Conservation (phyloP, 2,888 invertebrate genomes). For the Xestoiulus laeticollis region DNA sequence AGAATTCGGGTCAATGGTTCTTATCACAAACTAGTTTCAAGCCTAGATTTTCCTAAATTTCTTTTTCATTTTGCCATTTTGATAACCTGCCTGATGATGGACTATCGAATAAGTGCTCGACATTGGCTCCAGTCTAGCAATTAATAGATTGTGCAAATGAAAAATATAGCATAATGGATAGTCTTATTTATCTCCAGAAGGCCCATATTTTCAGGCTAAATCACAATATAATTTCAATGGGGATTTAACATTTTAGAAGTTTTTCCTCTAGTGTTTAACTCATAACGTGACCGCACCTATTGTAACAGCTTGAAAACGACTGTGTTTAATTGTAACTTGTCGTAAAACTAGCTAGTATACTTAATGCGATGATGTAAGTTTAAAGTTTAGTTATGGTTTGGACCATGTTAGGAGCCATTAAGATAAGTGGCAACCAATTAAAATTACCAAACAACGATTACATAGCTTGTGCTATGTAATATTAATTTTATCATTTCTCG, state of each 20-base stretch:
- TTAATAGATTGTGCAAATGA: not conserved
- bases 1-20: not conserved
- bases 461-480: not conserved
- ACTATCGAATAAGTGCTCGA: not conserved
- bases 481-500: not conserved
- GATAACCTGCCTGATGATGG: no score
- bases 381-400: not conserved
- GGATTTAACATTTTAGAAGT: not conserved
- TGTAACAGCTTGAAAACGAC: no score
- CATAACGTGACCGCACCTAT: no score
- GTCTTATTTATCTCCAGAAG: not conserved
- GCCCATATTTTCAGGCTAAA: no score
- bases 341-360: not conserved
- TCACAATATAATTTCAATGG: no score
- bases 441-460: not conserved
- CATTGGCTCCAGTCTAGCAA: not conserved
- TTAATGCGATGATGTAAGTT: not conserved
- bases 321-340: no score
- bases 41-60: not conserved
- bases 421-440: conserved; percentile 1
- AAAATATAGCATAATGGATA: not conserved
- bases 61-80: not conserved
- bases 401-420: not conserved
- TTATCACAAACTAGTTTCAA: not conserved
- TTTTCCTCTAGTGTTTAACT: no score